Evolutionary conservation across 2,888 invertebrate genomes (phyloP).

Genomic region (Drosophila diplacantha): DNA sequence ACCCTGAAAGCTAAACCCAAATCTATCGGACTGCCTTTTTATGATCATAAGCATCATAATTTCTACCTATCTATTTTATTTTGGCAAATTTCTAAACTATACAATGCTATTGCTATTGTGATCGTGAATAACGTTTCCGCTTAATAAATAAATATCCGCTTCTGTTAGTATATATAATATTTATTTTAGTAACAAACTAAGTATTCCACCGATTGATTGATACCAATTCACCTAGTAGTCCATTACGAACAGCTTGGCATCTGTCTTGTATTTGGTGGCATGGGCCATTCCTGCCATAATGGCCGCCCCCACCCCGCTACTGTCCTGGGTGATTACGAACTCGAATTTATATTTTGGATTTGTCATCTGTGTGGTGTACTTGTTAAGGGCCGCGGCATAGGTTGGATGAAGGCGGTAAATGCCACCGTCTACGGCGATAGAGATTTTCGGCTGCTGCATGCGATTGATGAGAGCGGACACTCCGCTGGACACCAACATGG

Average conservation of each 20-base stretch:
- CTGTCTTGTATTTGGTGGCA: constrained; percentile 4
- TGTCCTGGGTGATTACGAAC: constrained; percentile 49
- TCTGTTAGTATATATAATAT: neutral
- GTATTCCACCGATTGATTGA: neutral
- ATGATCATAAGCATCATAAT: neutral
- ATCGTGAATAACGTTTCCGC: too few relatives aligned
- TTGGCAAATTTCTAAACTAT: too few relatives aligned
- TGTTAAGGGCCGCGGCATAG: constrained; percentile 38
- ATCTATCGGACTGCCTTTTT: too few relatives aligned
- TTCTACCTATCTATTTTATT: neutral
- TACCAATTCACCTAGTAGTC: constrained; percentile 8
- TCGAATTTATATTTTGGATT: constrained; percentile 39
- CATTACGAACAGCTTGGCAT: constrained; percentile 19
- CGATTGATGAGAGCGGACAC: constrained; percentile 80
- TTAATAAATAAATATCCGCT: neutral
- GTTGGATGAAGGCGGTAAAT: constrained; percentile 53
- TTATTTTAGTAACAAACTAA: neutral
- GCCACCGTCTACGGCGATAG: constrained; percentile 57
- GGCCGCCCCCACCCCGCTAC: constrained; percentile 62
- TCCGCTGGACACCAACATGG: constrained; percentile 93
- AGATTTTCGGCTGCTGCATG: constrained; percentile 30
- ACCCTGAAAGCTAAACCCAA: too few relatives aligned
- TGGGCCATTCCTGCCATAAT: constrained; percentile 82
- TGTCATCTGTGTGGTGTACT: constrained; percentile 15
- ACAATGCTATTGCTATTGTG: too few relatives aligned